A percentile compares a stretch with the other conserved stretches of the same genome.
Evolutionary conservation across 2,113 vertebrate genomes (phyloP).

Genomic region (Brachyhypopomus gauderio): DNA sequence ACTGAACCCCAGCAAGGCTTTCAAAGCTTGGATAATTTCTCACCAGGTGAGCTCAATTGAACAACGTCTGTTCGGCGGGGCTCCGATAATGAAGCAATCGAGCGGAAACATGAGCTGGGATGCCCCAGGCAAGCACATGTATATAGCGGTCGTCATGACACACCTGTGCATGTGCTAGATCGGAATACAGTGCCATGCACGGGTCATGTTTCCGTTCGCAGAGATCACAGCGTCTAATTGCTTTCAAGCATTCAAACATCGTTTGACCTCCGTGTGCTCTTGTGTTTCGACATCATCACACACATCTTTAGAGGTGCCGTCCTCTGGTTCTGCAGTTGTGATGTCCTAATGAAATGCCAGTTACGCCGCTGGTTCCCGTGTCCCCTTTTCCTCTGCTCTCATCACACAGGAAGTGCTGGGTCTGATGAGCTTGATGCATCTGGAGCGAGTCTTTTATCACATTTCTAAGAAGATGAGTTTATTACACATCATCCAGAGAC

Average conservation of each 20-base stretch:
- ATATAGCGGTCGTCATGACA: neutral
- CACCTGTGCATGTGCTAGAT: neutral
- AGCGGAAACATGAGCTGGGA: neutral
- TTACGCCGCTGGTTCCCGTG: too few species aligned
- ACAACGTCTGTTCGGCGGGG: neutral
- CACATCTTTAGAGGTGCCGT: neutral
- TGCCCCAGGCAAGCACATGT: neutral
- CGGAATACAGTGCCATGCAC: neutral
- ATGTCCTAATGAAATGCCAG: neutral
- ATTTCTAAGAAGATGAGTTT: neutral
- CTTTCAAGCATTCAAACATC: neutral
- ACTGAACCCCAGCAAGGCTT: neutral
- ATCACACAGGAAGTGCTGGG: too few species aligned
- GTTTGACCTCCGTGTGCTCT: neutral
- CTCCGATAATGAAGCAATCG: neutral
- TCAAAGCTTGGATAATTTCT: slow-evolving; percentile 2
- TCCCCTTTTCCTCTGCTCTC: too few species aligned
- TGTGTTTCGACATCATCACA: neutral
- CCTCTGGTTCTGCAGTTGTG: neutral
- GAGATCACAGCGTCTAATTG: neutral
- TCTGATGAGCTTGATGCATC: too few species aligned
- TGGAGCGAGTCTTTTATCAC: too few species aligned
- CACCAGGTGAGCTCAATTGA: slow-evolving; percentile 6
- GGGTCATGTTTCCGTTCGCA: neutral
- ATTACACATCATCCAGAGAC: neutral